Base-by-base conservation (phyloP, 2,113 vertebrate species). In the Oreochromis niloticus region DNA sequence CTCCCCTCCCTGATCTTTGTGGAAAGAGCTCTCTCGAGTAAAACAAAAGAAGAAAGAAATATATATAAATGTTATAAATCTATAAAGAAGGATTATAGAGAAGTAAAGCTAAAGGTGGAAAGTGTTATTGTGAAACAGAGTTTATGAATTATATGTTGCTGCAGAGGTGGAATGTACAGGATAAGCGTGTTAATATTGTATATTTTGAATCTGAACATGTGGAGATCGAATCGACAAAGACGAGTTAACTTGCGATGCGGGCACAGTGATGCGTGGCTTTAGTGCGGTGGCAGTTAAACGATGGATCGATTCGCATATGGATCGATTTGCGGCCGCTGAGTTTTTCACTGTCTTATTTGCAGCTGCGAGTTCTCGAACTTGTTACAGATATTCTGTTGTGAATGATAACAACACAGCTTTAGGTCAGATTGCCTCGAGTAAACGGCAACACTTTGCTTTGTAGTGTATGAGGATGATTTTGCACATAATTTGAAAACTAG, bases 131-230 rank as follows among this genome's bases (percentile, higher is more conserved):
- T 61, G 84, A 95, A 87, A 75, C 94, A 92, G 89, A 91, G 43
- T 92, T 92, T 92, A 92, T 80, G 86, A 96, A 95, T 91, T 88
- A 22, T 88, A 82, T 85, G 95, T 92, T 78, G 75, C 41, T 75
- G 82, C 92, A 75, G 88, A 88, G 66, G 95, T 95, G 96, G 96
- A 97, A 95, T 96, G 96, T 97, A 95, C 94, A 96, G 94, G 80
- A 93, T 92, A 88, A 68, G 63, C 95, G 89, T 98, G 97, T 98
- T 97, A 97, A 99, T 98, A 98, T 97, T 99, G 98, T 98, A 98
- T 94, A 98, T 98, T 95, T 97, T 96, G 95, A 93, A 95, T 96
- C 96, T 96, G 96, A 97, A 97, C 96, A 94, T 93, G 96, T 97
- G 87, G 73, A 88, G 92, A 91, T 91, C 80, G 84, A 86, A 91